phyloP scores from a whole-genome alignment of 2,113 vertebrate species.

The Gorsachius goisagi region DNA sequence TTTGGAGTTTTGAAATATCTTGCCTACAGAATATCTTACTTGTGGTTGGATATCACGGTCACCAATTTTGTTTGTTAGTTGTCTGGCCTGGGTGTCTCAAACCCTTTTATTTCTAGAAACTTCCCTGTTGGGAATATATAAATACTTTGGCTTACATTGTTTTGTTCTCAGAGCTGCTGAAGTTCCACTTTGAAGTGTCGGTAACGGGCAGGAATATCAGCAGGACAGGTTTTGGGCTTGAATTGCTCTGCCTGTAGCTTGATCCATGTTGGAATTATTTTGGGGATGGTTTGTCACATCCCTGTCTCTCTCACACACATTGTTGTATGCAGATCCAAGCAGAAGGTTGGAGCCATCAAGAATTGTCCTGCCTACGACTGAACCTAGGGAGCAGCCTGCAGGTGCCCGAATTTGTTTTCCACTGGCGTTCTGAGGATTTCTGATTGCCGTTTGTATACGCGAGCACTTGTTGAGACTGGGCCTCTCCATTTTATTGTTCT shows the following conservation, averaged over 20 bases:
- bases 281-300: not conserved
- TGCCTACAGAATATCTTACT: not conserved
- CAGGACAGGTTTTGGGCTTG: not conserved
- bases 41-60: not conserved
- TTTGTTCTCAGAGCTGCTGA: not conserved
- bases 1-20: not conserved
- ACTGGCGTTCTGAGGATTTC: not conserved
- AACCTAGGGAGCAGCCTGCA: not conserved
- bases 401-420: not conserved
- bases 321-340: not conserved
- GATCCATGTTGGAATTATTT: not conserved
- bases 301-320: not conserved
- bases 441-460: not conserved
- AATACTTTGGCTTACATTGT: not conserved
- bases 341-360: not conserved
- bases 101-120: not conserved
- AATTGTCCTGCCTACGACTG: not conserved
- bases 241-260: not conserved
- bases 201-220: not conserved
- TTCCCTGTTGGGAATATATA: not conserved
- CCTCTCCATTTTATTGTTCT: not conserved
- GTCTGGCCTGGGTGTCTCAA: not conserved
- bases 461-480: not conserved
- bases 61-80: not conserved
- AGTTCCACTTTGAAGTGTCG: not conserved